Evolutionary conservation across 1,140 invertebrate genomes (phyloP).

Genomic region (Oppia nitens): DNA sequence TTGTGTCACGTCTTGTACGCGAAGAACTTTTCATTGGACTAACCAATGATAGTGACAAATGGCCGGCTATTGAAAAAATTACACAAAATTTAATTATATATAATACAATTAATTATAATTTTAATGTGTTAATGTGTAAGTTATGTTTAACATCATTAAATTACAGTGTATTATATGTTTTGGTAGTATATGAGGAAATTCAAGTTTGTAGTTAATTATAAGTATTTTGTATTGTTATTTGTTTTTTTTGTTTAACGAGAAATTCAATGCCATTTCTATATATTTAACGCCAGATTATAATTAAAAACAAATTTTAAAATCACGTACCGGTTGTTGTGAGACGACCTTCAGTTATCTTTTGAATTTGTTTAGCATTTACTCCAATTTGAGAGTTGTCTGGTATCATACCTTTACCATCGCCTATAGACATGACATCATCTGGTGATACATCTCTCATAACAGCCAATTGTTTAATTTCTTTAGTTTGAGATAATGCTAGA

Average conservation of each 20-base stretch:
- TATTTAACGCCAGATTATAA: no score
- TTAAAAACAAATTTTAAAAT: no score
- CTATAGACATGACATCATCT: neutral
- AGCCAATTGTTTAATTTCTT: neutral
- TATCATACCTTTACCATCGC: neutral
- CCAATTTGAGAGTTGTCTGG: neutral
- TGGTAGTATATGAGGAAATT: no score
- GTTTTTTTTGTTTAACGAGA: no score
- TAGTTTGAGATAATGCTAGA: neutral
- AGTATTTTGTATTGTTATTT: no score
- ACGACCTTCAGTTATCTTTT: conserved; percentile 4
- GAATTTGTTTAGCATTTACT: conserved; percentile 1
- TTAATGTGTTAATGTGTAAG: neutral
- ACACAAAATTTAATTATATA: neutral
- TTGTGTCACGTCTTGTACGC: neutral
- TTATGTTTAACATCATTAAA: neutral
- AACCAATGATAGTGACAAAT: neutral
- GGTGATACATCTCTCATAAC: neutral
- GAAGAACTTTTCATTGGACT: neutral
- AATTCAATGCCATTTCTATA: no score
- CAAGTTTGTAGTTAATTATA: no score
- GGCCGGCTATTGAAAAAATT: neutral
- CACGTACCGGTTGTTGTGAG: conserved; percentile 1
- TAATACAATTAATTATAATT: neutral
- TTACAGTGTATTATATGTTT: no score